A percentile compares a stretch with the other conserved stretches of the same genome.
Evolutionary conservation across 2,888 invertebrate species (phyloP).

Genomic region (Hofmannophila pseudospretella): DNA sequence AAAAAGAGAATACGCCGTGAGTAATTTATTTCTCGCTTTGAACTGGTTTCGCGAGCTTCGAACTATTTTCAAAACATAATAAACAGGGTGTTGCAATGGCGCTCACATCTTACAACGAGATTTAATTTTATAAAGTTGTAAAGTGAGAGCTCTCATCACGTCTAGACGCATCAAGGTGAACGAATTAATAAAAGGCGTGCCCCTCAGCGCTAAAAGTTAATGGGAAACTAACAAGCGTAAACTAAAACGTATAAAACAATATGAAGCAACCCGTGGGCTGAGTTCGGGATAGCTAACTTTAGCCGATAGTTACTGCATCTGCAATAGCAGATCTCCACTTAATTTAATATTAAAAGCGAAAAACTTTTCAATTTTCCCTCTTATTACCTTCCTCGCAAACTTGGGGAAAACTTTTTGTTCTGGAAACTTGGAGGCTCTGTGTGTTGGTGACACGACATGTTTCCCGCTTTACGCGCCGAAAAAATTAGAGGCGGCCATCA

Average conservation of each 20-base stretch:
- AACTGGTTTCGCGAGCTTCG: constrained; percentile 44
- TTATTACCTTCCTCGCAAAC: constrained; percentile 50
- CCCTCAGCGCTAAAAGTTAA: constrained; percentile 45
- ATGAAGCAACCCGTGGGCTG: constrained; percentile 30
- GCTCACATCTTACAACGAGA: constrained; percentile 27
- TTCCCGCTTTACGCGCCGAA: constrained; percentile 42
- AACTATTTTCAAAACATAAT: constrained; percentile 42
- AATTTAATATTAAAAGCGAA: constrained; percentile 54
- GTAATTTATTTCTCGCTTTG: constrained; percentile 58
- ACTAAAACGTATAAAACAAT: constrained; percentile 57
- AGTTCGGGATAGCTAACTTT: constrained; percentile 11
- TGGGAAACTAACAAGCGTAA: constrained; percentile 61
- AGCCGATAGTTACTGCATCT: constrained; percentile 39
- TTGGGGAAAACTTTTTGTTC: constrained; percentile 52
- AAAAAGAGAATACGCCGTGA: constrained; percentile 40
- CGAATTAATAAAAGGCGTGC: constrained; percentile 48
- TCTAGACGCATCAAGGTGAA: constrained; percentile 35
- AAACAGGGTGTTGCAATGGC: constrained; percentile 26
- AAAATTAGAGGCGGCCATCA: constrained; percentile 70
- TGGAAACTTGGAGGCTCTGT: constrained; percentile 51
- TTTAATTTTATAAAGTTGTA: constrained; percentile 44
- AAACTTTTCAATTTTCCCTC: constrained; percentile 61
- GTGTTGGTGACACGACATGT: constrained; percentile 65
- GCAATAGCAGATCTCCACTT: constrained; percentile 40
- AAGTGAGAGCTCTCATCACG: constrained; percentile 30